A percentile compares a stretch with the other conserved stretches of the same genome.
These are phyloP conservation scores for Protonibea diacanthus DNA, from an alignment of 2,797 vertebrate genomes.

Conservation along the genomic window DNA sequence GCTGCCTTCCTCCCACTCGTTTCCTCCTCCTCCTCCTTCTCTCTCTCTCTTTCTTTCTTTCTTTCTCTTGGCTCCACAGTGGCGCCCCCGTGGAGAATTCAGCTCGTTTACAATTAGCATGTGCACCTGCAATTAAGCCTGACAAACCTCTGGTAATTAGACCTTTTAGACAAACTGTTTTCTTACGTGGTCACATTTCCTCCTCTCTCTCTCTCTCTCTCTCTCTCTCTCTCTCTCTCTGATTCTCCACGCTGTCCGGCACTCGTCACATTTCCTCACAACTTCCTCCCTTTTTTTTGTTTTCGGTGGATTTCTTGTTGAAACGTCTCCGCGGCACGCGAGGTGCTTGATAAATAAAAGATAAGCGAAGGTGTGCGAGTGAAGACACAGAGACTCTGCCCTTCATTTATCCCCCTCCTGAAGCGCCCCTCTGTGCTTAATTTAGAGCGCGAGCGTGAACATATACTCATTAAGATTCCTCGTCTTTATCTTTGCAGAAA, in stretches of 20 bases:
- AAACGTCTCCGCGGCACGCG: constrained; percentile 24
- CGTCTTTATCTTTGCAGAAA: constrained; percentile 53
- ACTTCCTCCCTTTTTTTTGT: constrained; percentile 20
- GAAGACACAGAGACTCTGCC: constrained; percentile 13
- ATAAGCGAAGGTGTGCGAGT: constrained; percentile 60
- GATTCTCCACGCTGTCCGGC: constrained; percentile 30
- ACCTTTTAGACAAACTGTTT: constrained; percentile 76
- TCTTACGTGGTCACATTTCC: constrained; percentile 52
- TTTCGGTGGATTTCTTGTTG: constrained; percentile 41
- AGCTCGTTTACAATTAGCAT: constrained; percentile 84
- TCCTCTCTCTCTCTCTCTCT: background rate
- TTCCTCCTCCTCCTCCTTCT: constrained; percentile 74
- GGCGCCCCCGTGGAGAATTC: constrained; percentile 73
- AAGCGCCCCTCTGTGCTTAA: constrained; percentile 49
- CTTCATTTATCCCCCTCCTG: constrained; percentile 44
- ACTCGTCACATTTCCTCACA: constrained; percentile 21
- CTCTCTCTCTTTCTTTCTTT: constrained; percentile 12
- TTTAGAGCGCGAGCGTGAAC: constrained; percentile 54
- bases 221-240: background rate
- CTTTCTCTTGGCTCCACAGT: constrained; percentile 52
- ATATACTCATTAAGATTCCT: constrained; percentile 55
- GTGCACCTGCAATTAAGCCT: constrained; percentile 86
- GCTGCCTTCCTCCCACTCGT: constrained; percentile 74
- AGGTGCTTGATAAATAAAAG: constrained; percentile 58
- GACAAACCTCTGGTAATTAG: constrained; percentile 86